Evolutionary conservation across 2,113 vertebrate genomes (phyloP), one percentile per base, ranked within the genome.

Genomic region (Mobula birostris): DNA sequence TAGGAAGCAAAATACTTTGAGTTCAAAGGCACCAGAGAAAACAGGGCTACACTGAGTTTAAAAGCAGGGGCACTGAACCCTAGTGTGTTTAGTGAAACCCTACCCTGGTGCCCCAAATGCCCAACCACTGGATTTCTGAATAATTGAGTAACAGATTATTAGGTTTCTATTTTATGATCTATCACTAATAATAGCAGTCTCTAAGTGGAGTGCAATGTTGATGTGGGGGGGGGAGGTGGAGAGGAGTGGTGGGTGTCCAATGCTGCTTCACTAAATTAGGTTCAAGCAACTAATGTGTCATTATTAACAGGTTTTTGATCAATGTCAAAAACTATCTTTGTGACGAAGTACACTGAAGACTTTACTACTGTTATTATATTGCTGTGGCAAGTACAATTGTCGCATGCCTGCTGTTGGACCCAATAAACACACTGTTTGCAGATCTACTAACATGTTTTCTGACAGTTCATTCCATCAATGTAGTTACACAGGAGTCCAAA

Each of bases 401-500:
- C 40, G 24, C 11, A 11, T 74, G 36, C 36, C 36, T 14, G 66
- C 5, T 56, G 11, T 93, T 76, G 36, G 36, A 90, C 29, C 61
- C n/a, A 90, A 68, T 68, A 68, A 66, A 63, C 29, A 90, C 85
- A 90, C 12, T 32, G 6, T 68, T 66, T 11, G 2, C 40, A 93
- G 91, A 93, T 93, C 70, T 48, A 56, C 36, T 14, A 29, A 76
- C 70, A 76, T 48, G 36, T 12, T 74, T 93, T 91, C 56, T 40
- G 91, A 93, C 36, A 29, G 70, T 93, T 93, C 91, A 76, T 76
- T 93, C 36, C 9, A 56, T 93, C 91, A 72, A 24, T 17, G 7
- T 74, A 29, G 36, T 74, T 68, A 19, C 29, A 32, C 6, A 17
- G 61, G 85, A 90, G 8, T 76, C 91, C 68, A 48, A 29, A 76